phyloP scores from a whole-genome alignment of 2,888 invertebrate species.

The Blastobasis lacticolella region DNA sequence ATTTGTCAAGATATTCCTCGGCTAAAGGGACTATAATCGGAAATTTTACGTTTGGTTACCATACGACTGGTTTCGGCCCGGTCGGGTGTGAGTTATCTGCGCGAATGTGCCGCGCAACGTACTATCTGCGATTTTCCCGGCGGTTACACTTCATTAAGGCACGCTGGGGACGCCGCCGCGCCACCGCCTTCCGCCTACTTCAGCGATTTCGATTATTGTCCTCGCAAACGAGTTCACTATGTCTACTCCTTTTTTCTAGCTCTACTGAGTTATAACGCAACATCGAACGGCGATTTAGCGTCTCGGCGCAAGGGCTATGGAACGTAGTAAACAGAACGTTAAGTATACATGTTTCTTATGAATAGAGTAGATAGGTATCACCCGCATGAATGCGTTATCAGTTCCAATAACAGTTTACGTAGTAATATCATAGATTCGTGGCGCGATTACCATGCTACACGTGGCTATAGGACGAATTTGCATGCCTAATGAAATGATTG shows the following conservation, averaged over 20 bases:
- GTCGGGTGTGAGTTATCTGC: conserved; percentile 13
- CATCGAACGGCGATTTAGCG: too few species aligned
- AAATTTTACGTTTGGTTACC: conserved; percentile 65
- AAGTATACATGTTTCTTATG: too few species aligned
- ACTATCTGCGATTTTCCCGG: conserved; percentile 8
- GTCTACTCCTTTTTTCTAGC: too few species aligned
- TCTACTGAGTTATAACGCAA: too few species aligned
- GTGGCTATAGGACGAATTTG: conserved; percentile 44
- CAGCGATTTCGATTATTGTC: too few species aligned
- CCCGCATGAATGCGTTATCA: too few species aligned
- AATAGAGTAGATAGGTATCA: too few species aligned
- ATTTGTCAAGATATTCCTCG: conserved; percentile 68
- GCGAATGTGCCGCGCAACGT: conserved; percentile 1
- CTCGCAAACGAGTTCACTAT: too few species aligned
- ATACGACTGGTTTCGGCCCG: conserved; percentile 32
- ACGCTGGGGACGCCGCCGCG: not conserved
- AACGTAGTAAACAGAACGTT: too few species aligned
- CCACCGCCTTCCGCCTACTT: not conserved
- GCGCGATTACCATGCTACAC: conserved; percentile 36
- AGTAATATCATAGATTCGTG: conserved; percentile 18
- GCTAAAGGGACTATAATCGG: conserved; percentile 61
- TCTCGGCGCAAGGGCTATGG: too few species aligned
- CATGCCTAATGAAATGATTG: conserved; percentile 64
- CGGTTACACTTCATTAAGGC: conserved; percentile 7
- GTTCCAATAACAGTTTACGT: conserved; percentile 8